Evolutionary conservation across 1,140 invertebrate species (phyloP), one percentile per base, ranked within the genome.

Genomic region (Tetramorium simillimum): DNA sequence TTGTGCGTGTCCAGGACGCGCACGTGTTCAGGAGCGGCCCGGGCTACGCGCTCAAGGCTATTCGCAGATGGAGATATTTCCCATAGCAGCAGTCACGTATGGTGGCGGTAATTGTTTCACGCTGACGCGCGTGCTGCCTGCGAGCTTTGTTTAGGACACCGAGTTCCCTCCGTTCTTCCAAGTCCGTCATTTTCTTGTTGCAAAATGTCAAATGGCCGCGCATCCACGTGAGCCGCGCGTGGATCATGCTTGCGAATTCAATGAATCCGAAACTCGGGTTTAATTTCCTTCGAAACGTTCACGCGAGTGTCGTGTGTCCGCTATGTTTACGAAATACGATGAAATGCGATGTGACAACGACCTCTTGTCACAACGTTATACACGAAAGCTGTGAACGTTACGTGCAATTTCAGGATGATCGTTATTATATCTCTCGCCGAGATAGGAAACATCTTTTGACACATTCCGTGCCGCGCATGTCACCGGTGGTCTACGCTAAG

Each of bases 1-100:
- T 67, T 92, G 92, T 93, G 92, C 92, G 92, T 93, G 89, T 87
- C 69, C 86, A 73, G 86, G 53, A 75, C 69, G 82, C 69, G 82
- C 88, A 81, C 63, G 85, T 88, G 73, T 86, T 46, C n/a, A n/a
- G n/a, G 69, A 73, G 67, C 21, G 63, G 33, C 51, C 51, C 49
- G 37, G 37, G 70, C 46, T 53, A 18, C 62, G 72, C 60, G 80
- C 80, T 86, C 62, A 85, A 81, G 86, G 88, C 76, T 85, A 85
- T 88, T 84, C 88, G 70, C 84, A 77, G 75, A 86, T 82, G 85
- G 65, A 85, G 76, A 87, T 87, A 88, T 86, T 88, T 78, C 63
- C 24, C 51, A 43, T 77, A 77, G 58, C 3, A 16, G 72, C 82
- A 76, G 78, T 81, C 78, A 72, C 78, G 78, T 72, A 56, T 70